Evolutionary conservation across 2,113 vertebrate genomes (phyloP).

Genomic region (Pogona vitticeps): DNA sequence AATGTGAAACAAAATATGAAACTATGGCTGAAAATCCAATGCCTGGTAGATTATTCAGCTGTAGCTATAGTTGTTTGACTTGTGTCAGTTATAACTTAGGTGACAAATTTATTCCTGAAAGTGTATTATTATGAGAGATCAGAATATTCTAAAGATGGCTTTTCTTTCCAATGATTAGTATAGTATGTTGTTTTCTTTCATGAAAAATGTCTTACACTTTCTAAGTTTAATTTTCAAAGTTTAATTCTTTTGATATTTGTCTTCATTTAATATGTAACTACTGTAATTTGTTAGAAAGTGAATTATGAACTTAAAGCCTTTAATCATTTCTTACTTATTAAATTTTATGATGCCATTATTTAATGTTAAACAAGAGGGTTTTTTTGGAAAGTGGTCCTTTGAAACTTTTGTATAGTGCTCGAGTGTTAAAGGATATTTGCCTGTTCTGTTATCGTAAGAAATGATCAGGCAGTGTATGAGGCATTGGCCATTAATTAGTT

Average conservation of each 20-base stretch:
- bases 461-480: not conserved
- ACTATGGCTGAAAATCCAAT: no score
- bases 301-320: not conserved
- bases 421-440: not conserved
- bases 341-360: not conserved
- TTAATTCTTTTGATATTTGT: not conserved
- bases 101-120: not conserved
- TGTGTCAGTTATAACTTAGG: not conserved
- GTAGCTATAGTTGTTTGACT: not conserved
- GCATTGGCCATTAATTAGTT: not conserved
- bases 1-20: not conserved
- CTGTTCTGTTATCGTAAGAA: not conserved
- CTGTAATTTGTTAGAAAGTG: not conserved
- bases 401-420: rapidly evolving
- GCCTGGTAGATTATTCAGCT: not conserved
- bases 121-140: not conserved
- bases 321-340: not conserved
- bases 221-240: not conserved
- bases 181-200: not conserved
- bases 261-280: not conserved
- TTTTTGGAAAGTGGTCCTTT: not conserved
- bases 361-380: not conserved
- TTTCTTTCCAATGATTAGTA: not conserved
- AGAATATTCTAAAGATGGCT: not conserved
- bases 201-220: not conserved